A percentile compares a stretch with the other conserved stretches of the same genome.
Evolutionary conservation across 2,797 vertebrate species (phyloP).

Genomic region (Dendrocincla fuliginosa): DNA sequence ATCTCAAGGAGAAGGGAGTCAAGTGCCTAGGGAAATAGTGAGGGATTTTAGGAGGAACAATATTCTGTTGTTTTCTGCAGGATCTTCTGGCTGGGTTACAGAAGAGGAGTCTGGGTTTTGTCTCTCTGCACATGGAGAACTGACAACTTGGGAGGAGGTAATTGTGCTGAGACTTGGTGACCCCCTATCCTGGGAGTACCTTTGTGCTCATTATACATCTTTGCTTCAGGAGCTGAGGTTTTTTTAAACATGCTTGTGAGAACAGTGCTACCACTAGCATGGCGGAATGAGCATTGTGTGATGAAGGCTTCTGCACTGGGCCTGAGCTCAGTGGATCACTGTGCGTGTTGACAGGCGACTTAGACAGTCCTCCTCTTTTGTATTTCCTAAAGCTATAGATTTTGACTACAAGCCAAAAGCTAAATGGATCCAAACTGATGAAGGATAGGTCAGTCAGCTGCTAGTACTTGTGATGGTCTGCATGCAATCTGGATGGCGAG

Average conservation of each 20-base stretch:
- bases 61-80: not conserved
- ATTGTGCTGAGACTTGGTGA: not conserved
- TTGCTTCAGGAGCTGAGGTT: not conserved
- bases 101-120: constrained; percentile 1
- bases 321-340: not conserved
- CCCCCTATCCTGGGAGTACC: not conserved
- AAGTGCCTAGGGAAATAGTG: not conserved
- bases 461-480: not conserved
- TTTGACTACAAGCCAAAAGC: constrained; percentile 22
- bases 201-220: not conserved
- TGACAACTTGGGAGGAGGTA: not conserved
- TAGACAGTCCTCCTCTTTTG: not conserved
- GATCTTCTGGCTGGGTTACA: not conserved
- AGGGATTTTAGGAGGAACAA: not conserved
- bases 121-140: not conserved
- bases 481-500: not conserved
- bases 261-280: not conserved
- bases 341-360: not conserved
- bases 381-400: not conserved
- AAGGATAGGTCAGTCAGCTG: not conserved
- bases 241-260: not conserved
- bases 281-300: not conserved
- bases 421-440: not conserved
- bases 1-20: not conserved
- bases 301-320: not conserved